These are phyloP conservation scores for Podocnemis expansa DNA, from an alignment of 2,113 vertebrate genomes.

Conservation along the genomic window DNA sequence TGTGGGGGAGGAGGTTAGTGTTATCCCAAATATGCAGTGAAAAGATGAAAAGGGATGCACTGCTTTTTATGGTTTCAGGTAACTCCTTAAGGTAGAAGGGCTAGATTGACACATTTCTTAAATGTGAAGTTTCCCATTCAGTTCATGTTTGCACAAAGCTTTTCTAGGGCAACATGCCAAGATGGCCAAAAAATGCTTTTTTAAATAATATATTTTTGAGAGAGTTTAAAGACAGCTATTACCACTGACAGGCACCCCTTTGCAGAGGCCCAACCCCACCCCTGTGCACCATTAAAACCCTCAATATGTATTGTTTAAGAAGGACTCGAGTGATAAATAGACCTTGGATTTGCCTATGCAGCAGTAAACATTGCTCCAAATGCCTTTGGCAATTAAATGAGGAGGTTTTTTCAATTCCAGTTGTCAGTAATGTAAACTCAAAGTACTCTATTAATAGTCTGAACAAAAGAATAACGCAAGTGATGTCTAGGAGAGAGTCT, in stretches of 20 bases:
- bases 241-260: not conserved
- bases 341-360: not conserved
- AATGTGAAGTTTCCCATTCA: not conserved
- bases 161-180: not conserved
- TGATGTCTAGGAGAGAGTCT: not conserved
- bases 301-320: not conserved
- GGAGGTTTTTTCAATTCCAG: not conserved
- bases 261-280: not conserved
- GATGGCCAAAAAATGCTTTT: conserved; percentile 6
- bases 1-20: not conserved
- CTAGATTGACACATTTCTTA: not conserved
- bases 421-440: not conserved
- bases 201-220: conserved; percentile 12
- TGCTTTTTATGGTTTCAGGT: not conserved
- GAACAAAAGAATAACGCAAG: not conserved
- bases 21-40: not conserved
- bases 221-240: not conserved
- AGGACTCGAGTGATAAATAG: not conserved
- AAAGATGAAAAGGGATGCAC: not conserved
- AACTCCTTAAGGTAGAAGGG: not conserved
- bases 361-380: not conserved
- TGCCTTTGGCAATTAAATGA: not conserved
- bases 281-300: conserved; percentile 7
- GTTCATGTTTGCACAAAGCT: not conserved
- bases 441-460: not conserved